Evolutionary conservation across 2,113 vertebrate species (phyloP).

Genomic region (Eudyptes chrysolophus): DNA sequence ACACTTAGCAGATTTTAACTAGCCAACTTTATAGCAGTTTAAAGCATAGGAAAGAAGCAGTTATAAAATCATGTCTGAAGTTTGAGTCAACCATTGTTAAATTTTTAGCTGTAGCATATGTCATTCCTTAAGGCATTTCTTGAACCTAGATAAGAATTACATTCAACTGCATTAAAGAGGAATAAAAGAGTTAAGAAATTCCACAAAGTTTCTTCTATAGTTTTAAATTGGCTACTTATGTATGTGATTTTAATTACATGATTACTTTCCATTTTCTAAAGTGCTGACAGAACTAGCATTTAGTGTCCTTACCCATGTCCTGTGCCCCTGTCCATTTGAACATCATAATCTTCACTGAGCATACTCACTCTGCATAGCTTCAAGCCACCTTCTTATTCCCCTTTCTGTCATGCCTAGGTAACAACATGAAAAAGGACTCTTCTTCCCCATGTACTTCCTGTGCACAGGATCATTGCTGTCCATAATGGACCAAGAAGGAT

Average conservation of each 20-base stretch:
- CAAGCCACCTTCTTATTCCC: background rate
- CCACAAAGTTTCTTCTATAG: background rate
- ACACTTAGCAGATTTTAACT: background rate
- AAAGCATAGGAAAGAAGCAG: background rate
- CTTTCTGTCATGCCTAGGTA: background rate
- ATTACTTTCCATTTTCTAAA: background rate
- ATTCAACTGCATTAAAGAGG: background rate
- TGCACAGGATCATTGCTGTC: background rate
- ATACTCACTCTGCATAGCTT: background rate
- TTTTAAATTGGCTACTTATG: background rate
- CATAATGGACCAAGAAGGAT: background rate
- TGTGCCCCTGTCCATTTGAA: background rate
- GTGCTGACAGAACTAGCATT: background rate
- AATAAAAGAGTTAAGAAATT: background rate
- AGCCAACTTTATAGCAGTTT: background rate
- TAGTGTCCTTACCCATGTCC: background rate
- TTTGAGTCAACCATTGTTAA: background rate
- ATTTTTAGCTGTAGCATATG: background rate
- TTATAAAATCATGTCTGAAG: background rate
- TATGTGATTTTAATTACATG: background rate
- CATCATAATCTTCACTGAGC: background rate
- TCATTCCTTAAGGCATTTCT: background rate
- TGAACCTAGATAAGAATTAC: background rate
- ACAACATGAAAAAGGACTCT: background rate
- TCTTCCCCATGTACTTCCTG: background rate